A percentile compares a stretch with the other conserved stretches of the same genome.
Evolutionary conservation across 2,797 vertebrate species (phyloP).

Genomic region (Thamnophis elegans): DNA sequence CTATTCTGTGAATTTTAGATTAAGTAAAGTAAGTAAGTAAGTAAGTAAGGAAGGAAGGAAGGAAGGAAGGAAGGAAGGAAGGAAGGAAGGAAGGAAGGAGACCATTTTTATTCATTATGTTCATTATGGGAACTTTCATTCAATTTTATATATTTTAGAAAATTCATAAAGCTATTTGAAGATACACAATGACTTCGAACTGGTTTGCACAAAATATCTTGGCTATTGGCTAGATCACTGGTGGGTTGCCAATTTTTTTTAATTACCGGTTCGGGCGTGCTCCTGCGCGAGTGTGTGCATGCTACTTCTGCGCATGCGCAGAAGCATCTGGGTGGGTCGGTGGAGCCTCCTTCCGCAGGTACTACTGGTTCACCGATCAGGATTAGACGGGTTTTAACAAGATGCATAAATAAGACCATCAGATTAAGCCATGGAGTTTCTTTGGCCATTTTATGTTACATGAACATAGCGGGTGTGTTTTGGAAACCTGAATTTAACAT

Average conservation of each 20-base stretch:
- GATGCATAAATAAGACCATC: not conserved
- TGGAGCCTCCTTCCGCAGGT: too few relatives aligned
- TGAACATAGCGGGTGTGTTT: not conserved
- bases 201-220: not conserved
- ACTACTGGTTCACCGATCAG: too few relatives aligned
- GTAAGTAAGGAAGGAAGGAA: too few relatives aligned
- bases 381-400: not conserved
- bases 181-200: not conserved
- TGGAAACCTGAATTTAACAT: not conserved
- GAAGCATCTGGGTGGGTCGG: too few relatives aligned
- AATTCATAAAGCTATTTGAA: not conserved
- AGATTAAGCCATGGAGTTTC: not conserved
- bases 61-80: too few relatives aligned
- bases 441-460: not conserved
- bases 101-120: not conserved
- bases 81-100: not conserved
- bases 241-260: too few relatives aligned
- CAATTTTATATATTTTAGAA: not conserved
- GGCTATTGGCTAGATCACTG: not conserved
- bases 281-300: too few relatives aligned
- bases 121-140: not conserved
- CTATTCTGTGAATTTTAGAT: not conserved
- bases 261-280: too few relatives aligned
- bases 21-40: too few relatives aligned
- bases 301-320: too few relatives aligned